phyloP scores from a whole-genome alignment of 2,888 invertebrate species.

The Epirrhoe alternata region DNA sequence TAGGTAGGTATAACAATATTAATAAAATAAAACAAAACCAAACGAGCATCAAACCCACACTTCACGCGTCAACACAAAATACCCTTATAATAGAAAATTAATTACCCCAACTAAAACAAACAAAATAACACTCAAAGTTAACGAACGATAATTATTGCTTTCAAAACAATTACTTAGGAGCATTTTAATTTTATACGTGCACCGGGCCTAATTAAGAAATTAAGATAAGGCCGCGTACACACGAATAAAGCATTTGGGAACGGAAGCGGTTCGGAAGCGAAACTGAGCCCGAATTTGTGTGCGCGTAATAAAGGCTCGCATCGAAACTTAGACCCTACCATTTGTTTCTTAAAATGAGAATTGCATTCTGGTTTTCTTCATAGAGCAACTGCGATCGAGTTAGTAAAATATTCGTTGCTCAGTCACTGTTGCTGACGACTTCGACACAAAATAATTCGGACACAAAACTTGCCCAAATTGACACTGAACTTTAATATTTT shows the following conservation, averaged over 20 bases:
- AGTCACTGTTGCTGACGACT: too few species aligned
- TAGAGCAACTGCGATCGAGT: too few species aligned
- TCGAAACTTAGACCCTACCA: conserved; percentile 48
- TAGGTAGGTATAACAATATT: not conserved
- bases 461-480: too few species aligned
- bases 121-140: conserved; percentile 41
- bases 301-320: conserved; percentile 65
- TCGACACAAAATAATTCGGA: too few species aligned
- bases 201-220: conserved; percentile 77
- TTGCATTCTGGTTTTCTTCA: too few species aligned
- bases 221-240: conserved; percentile 72
- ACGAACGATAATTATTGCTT: conserved; percentile 40
- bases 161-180: conserved; percentile 53
- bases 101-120: conserved; percentile 45
- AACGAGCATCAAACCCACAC: not conserved
- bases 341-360: not conserved
- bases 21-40: not conserved
- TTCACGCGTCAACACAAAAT: conserved; percentile 6
- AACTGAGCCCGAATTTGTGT: conserved; percentile 65
- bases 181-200: conserved; percentile 56
- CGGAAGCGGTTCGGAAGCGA: conserved; percentile 77
- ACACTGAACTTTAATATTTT: too few species aligned
- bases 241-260: conserved; percentile 69
- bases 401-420: too few species aligned
- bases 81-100: conserved; percentile 21